phyloP scores from a whole-genome alignment of 2,797 vertebrate genomes.

The Lophotriccus pileatus region DNA sequence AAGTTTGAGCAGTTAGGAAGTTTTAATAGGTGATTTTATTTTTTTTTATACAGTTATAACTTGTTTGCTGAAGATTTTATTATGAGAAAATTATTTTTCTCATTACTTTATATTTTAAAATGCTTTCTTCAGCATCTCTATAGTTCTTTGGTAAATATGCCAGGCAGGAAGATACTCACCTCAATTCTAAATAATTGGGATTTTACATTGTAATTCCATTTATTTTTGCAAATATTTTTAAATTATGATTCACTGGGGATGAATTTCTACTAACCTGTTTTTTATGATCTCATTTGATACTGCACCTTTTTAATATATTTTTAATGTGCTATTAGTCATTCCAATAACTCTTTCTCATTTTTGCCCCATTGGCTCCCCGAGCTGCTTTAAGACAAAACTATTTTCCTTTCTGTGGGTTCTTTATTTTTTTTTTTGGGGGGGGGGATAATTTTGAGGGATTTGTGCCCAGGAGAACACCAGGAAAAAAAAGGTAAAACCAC shows the following conservation, averaged over 20 bases:
- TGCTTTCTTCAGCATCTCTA: slow-evolving; percentile 20
- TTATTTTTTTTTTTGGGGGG: not conserved
- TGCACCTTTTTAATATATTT: slow-evolving; percentile 53
- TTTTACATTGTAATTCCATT: slow-evolving; percentile 64
- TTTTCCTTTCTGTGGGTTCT: not conserved
- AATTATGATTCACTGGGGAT: slow-evolving; percentile 58
- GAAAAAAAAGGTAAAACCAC: not conserved
- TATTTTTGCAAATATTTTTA: slow-evolving; percentile 65
- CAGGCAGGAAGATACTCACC: slow-evolving; percentile 7
- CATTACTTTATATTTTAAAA: slow-evolving; percentile 54
- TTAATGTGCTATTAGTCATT: slow-evolving; percentile 53
- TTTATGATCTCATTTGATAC: slow-evolving; percentile 62
- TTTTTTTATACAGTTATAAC: not conserved
- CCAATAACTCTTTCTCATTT: slow-evolving; percentile 37
- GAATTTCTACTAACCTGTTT: slow-evolving; percentile 52
- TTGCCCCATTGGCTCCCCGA: not conserved
- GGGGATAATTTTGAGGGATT: not conserved
- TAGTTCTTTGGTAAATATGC: slow-evolving; percentile 30
- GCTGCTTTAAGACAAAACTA: not conserved
- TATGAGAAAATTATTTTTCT: slow-evolving; percentile 47
- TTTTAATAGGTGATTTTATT: not conserved
- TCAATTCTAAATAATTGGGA: slow-evolving; percentile 67
- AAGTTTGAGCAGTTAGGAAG: not conserved
- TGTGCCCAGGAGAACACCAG: not conserved
- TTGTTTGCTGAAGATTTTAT: slow-evolving; percentile 53